Evolutionary conservation across 2,888 invertebrate genomes (phyloP), one percentile per base, ranked within the genome.

Genomic region (Heliothis peltigera): DNA sequence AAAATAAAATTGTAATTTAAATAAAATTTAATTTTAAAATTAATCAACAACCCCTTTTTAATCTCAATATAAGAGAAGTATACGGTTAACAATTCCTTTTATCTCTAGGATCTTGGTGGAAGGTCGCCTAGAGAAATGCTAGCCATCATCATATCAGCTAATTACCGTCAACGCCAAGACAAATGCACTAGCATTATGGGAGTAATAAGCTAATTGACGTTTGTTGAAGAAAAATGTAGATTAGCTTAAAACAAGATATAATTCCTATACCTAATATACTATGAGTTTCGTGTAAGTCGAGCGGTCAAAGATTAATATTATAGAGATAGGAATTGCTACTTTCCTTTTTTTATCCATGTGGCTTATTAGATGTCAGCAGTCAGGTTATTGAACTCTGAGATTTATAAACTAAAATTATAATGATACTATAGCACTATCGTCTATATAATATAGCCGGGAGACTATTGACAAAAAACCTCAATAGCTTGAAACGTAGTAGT

Each of bases 51-150:
- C n/a, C n/a, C n/a, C n/a, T 21, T 44, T 58, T 44, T 2, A 12
- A n/a, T 4, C 2, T 10, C 1, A n/a, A 17, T 32, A 44, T 18
- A 18, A 21, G 44, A 15, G 17, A 5, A 48, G 18, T 1, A 44
- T 49, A 49, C 17, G 8, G 8, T 15, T 15, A 44, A 35, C 18
- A 18, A 19, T 46, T 35, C 18, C 5, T 18, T 57, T 12, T 17
- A n/a, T 54, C 59, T 49, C 52, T n/a, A n/a, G n/a, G n/a, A n/a
- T n/a, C n/a, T n/a, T n/a, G n/a, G 1, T 22, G 15, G 5, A n/a
- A 28, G 15, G 12, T 62, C 51, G 15, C 19, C 4, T 12, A 48
- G 19, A 70, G 43, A 43, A 44, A 43, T 39, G 1, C 4, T 10
- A 35, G 18, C n/a, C n/a, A n/a, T n/a, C n/a, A n/a, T n/a, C n/a